Conservation (phyloP, 2,888 invertebrate species). For the Patella ulyssiponensis region DNA sequence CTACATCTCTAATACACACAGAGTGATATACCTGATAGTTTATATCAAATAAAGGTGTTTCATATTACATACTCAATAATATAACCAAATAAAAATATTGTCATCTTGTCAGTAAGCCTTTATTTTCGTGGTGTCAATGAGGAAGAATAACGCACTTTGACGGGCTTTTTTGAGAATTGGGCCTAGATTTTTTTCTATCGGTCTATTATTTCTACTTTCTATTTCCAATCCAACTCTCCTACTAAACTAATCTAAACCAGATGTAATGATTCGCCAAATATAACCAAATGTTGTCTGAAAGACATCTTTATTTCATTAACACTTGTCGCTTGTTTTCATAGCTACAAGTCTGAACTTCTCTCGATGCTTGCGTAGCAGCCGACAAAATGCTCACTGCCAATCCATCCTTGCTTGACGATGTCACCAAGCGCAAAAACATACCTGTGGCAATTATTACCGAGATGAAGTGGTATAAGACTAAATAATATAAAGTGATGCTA, state of each 20-base stretch:
- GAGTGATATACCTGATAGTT: too few species aligned
- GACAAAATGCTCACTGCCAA: not conserved
- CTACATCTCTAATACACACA: too few species aligned
- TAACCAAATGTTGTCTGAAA: slow-evolving; percentile 11
- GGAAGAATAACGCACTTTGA: too few species aligned
- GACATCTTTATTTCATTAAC: slow-evolving; percentile 7
- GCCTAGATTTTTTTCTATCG: too few species aligned
- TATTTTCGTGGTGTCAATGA: too few species aligned
- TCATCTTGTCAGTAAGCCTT: too few species aligned
- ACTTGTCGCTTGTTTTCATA: slow-evolving; percentile 10
- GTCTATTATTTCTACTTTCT: too few species aligned
- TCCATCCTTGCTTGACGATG: slow-evolving; percentile 10
- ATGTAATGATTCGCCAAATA: slow-evolving; percentile 1
- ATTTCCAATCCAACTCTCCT: too few species aligned
- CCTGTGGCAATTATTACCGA: not conserved
- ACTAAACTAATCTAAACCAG: not conserved
- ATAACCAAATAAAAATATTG: too few species aligned
- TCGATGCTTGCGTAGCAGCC: slow-evolving; percentile 8
- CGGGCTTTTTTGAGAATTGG: too few species aligned
- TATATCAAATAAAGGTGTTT: too few species aligned
- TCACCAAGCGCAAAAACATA: not conserved
- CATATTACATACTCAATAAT: too few species aligned
- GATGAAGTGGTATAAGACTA: not conserved
- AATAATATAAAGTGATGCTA: not conserved
- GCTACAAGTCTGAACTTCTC: slow-evolving; percentile 13